Conservation (phyloP, 2,113 vertebrate species). For the Cromileptes altivelis region DNA sequence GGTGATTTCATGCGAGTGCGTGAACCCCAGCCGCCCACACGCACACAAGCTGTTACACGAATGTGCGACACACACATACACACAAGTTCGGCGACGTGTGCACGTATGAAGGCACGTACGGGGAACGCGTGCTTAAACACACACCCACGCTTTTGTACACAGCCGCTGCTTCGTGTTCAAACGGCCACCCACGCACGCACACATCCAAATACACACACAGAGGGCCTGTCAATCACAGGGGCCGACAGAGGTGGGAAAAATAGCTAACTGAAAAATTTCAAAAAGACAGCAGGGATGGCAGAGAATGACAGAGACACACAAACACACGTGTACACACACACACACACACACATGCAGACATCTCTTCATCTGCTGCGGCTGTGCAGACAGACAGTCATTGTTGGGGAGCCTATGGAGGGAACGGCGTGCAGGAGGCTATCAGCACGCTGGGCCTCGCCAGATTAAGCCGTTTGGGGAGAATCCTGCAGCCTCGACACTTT, state of each 20-base stretch:
- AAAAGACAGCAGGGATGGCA: conserved; percentile 47
- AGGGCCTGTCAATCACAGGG: conserved; percentile 66
- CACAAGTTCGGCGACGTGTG: conserved; percentile 5
- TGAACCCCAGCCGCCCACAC: conserved; percentile 49
- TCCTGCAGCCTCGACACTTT: conserved; percentile 80
- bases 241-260: conserved; percentile 33
- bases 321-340: conserved; percentile 15
- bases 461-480: conserved; percentile 79
- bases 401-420: conserved; percentile 62
- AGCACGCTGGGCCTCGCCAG: conserved; percentile 62
- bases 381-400: conserved; percentile 73
- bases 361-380: conserved; percentile 67
- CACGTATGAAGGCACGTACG: conserved; percentile 1
- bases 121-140: conserved; percentile 28
- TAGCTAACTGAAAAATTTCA: conserved; percentile 48
- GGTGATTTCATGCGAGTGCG: conserved; percentile 50
- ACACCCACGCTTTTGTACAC: not conserved
- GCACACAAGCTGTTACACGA: not conserved
- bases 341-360: conserved; percentile 52
- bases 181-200: conserved; percentile 43
- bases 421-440: conserved; percentile 72
- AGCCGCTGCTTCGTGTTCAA: conserved; percentile 40
- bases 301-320: conserved; percentile 46
- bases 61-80: too few relatives aligned
- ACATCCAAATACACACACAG: conserved; percentile 42